Evolutionary conservation across 2,113 vertebrate species (phyloP).

Genomic region (Piliocolobus tephrosceles): DNA sequence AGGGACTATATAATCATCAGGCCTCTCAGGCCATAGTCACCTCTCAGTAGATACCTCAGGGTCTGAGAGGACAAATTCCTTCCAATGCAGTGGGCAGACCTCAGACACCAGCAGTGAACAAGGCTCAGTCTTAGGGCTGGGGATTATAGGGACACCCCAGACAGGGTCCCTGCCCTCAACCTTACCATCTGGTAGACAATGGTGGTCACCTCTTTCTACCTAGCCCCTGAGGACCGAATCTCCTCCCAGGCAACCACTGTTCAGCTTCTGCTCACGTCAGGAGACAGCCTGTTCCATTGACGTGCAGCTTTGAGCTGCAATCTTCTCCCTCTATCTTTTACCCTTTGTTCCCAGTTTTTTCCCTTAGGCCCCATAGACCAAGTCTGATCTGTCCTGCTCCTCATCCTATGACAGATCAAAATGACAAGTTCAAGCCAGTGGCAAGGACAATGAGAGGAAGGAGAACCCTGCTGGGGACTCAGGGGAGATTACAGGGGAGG

Average conservation of each 20-base stretch:
- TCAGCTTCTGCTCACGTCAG: background rate
- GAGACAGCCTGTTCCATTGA: background rate
- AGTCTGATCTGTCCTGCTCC: background rate
- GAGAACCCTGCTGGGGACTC: background rate
- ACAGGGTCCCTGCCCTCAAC: background rate
- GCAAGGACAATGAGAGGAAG: background rate
- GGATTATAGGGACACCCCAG: background rate
- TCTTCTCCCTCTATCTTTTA: background rate
- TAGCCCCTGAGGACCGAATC: background rate
- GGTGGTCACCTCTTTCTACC: background rate
- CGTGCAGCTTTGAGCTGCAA: background rate
- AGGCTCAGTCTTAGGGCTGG: background rate
- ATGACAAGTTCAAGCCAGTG: background rate
- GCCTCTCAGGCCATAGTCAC: background rate
- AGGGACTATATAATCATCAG: background rate
- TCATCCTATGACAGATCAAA: background rate
- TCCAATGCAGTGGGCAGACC: background rate
- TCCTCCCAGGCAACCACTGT: background rate
- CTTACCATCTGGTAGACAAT: background rate
- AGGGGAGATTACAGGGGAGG: background rate
- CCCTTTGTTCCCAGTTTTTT: background rate
- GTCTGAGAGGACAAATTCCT: background rate
- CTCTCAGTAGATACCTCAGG: background rate
- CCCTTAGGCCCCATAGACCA: background rate
- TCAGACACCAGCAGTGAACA: background rate